A percentile compares a stretch with the other conserved stretches of the same genome.
These are phyloP conservation scores for Silurus meridionalis DNA, from an alignment of 2,113 vertebrate genomes.

Conservation along the genomic window DNA sequence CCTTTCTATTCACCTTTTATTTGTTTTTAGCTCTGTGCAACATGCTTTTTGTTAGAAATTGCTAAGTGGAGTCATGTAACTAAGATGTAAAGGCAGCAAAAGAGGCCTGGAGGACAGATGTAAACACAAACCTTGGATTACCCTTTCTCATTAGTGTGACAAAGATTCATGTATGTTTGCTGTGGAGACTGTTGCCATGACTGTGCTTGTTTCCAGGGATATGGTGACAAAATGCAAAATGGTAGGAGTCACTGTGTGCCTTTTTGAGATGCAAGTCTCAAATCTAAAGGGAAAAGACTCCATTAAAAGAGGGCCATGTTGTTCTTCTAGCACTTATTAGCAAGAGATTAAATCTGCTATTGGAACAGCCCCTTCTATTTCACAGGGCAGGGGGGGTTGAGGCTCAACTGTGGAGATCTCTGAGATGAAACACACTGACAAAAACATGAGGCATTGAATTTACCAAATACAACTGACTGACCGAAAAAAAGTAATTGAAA, in stretches of 20 bases:
- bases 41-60: background rate
- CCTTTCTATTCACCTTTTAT: background rate
- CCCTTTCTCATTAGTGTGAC: constrained; percentile 37
- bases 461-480: background rate
- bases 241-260: background rate
- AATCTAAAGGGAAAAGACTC: constrained; percentile 21
- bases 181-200: constrained; percentile 62
- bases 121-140: constrained; percentile 9
- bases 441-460: background rate
- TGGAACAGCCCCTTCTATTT: background rate
- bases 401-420: background rate
- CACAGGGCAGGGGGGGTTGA: too few relatives aligned
- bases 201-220: constrained; percentile 29
- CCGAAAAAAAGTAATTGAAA: background rate
- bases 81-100: background rate
- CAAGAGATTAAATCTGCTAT: constrained; percentile 38
- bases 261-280: constrained; percentile 24
- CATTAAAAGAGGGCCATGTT: constrained; percentile 38
- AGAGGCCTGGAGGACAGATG: background rate
- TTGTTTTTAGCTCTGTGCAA: background rate
- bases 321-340: constrained; percentile 13
- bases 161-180: constrained; percentile 44
- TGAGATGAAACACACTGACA: background rate
- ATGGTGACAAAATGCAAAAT: constrained; percentile 13
- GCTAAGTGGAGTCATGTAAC: background rate